These are phyloP conservation scores for Siniperca obscura DNA, from an alignment of 2,797 vertebrate genomes.

Conservation along the genomic window DNA sequence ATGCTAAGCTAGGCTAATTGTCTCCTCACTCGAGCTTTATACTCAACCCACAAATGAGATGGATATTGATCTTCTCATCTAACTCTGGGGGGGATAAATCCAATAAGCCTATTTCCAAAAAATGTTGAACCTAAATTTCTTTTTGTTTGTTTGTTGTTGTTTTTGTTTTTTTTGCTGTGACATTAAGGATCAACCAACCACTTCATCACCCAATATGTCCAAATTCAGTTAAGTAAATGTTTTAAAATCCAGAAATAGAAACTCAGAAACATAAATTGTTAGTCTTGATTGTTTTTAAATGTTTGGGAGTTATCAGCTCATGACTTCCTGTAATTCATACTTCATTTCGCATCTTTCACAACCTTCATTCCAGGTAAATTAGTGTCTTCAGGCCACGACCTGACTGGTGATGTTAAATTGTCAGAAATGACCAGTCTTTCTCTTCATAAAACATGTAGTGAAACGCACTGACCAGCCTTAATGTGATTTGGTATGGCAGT, in stretches of 20 bases:
- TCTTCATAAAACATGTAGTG: background rate
- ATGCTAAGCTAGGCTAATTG: background rate
- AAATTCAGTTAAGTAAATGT: background rate
- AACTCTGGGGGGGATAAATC: background rate
- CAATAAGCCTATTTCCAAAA: background rate
- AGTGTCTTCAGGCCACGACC: background rate
- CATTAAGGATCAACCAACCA: too few relatives aligned
- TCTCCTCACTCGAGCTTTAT: background rate
- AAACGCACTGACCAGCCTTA: slow-evolving; percentile 9
- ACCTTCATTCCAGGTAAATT: background rate
- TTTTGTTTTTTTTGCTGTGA: background rate
- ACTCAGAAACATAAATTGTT: too few relatives aligned
- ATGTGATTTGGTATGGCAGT: slow-evolving; percentile 25
- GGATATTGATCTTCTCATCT: background rate
- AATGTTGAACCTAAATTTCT: background rate
- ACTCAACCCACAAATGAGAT: background rate
- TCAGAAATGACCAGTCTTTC: background rate
- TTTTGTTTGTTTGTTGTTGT: too few relatives aligned
- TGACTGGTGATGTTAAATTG: background rate
- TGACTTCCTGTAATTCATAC: background rate
- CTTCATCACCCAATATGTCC: too few relatives aligned
- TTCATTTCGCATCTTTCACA: background rate
- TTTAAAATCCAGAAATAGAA: background rate
- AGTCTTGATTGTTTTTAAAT: background rate
- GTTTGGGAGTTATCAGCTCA: background rate